Percentiles rank a stretch among this genome's conserved stretches.
These are phyloP conservation scores for Phrixothrix hirtus DNA, from an alignment of 2,888 invertebrate genomes.

Conservation along the genomic window DNA sequence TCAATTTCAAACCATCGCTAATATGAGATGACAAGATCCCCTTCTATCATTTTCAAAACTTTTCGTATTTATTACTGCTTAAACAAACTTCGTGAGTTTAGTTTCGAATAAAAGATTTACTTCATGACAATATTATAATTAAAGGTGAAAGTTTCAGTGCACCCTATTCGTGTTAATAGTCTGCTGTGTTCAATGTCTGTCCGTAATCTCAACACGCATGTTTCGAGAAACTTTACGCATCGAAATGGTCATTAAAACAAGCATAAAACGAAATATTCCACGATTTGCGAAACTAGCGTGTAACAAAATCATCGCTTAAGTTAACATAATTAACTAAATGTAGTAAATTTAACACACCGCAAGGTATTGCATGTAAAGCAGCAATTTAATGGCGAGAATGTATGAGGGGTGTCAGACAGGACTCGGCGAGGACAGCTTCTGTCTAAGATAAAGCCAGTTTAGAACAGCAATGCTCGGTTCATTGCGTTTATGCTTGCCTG, in stretches of 20 bases:
- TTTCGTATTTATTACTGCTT: slow-evolving; percentile 15
- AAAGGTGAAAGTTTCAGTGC: slow-evolving; percentile 19
- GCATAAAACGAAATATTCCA: neutral
- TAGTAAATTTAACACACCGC: slow-evolving; percentile 7
- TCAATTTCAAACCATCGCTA: slow-evolving; percentile 7
- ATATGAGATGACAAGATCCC: slow-evolving; percentile 5
- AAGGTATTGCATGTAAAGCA: slow-evolving; percentile 17
- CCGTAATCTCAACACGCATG: slow-evolving; percentile 21
- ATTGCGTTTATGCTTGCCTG: slow-evolving; percentile 50
- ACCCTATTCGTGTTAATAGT: slow-evolving; percentile 26
- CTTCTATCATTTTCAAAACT: slow-evolving; percentile 5
- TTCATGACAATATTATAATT: slow-evolving; percentile 22
- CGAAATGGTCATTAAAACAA: slow-evolving; percentile 1
- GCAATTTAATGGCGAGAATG: slow-evolving; percentile 9
- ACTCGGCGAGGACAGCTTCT: slow-evolving; percentile 31
- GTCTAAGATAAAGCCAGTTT: slow-evolving; percentile 43
- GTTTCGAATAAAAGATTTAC: slow-evolving; percentile 19
- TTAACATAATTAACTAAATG: slow-evolving; percentile 2
- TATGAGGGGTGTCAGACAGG: slow-evolving; percentile 4
- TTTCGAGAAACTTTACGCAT: slow-evolving; percentile 11
- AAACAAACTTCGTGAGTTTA: slow-evolving; percentile 20
- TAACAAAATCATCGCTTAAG: slow-evolving; percentile 1
- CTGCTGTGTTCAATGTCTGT: slow-evolving; percentile 18
- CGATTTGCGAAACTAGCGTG: slow-evolving; percentile 17
- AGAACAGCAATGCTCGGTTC: slow-evolving; percentile 42